These are phyloP conservation scores for Sparus aurata DNA, from an alignment of 2,797 vertebrate species.

Conservation along the genomic window DNA sequence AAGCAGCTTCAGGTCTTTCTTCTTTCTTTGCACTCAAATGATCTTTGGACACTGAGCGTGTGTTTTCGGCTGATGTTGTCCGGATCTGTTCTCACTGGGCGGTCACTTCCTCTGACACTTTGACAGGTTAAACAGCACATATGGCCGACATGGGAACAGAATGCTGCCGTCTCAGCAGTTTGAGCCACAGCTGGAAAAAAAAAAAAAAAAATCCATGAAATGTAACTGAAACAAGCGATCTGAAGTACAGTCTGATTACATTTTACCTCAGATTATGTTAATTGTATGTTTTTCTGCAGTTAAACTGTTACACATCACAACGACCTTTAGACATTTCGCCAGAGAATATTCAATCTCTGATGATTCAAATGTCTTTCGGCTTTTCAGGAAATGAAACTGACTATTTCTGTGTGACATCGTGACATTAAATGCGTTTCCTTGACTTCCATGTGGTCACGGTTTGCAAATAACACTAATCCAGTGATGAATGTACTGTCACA, in stretches of 20 bases:
- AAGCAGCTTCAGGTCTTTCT: background rate
- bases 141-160: background rate
- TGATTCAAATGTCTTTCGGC: background rate
- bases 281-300: background rate
- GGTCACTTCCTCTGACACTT: background rate
- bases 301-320: background rate
- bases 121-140: conserved; percentile 7
- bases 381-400: conserved; percentile 54
- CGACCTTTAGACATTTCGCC: background rate
- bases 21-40: background rate
- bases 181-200: background rate
- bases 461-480: conserved; percentile 6
- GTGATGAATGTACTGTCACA: background rate
- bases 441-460: background rate
- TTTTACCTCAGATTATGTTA: conserved; percentile 1
- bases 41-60: background rate
- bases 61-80: background rate
- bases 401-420: conserved; percentile 10
- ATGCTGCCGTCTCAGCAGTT: background rate
- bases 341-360: background rate
- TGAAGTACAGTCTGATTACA: background rate
- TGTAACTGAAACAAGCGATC: background rate
- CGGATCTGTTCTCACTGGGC: background rate
- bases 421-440: conserved; percentile 27
- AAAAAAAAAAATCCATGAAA: background rate